Evolutionary conservation across 1,140 invertebrate species (phyloP), one percentile per base, ranked within the genome.

Genomic region (Antheraea pernyi): DNA sequence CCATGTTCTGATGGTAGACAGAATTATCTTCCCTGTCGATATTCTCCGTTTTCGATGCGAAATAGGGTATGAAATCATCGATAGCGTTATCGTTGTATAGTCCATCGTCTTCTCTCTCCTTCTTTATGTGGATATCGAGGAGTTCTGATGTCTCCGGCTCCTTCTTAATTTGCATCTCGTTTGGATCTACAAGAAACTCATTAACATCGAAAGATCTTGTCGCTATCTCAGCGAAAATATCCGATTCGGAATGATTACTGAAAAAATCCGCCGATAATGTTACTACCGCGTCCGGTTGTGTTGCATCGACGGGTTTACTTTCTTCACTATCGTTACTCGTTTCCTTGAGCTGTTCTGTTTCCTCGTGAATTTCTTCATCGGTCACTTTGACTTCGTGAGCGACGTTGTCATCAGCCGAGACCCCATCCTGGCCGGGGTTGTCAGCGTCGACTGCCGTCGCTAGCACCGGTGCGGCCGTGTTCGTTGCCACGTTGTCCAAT

Each of bases 31-130:
- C 89, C 0, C 78, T 84, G 18, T 82, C 66, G 36, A 88, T 73
- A 65, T 85, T 84, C 42, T 86, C 84, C 3, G 83, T 60, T 74
- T 86, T 88, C n/a, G 80, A 76, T 3, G 82, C 74, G 75, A 92
- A 92, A 42, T 91, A 92, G 0, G 91, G 87, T 13, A 92, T 85
- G 53, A 84, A 92, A 58, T 93, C 90, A 48, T 93, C 90, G 48
- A 92, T 89, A 0, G 91, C 92, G 64, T 92, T 92, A 53, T 92
- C 90, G 59, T 82, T 88, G 69, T 86, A 86, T 19, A 89, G 63
- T 61, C 85, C 82, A 10, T 88, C 86, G 8, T 71, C 70, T 13
- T 84, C 79, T 19, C 68, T 70, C 58, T 90, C 82, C 19, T 83
- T 85, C 65, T 89, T 89, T 0, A 91, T 76, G 7, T 68, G 73